phyloP scores from a whole-genome alignment of 2,888 invertebrate species.

The Entomobrya proxima region DNA sequence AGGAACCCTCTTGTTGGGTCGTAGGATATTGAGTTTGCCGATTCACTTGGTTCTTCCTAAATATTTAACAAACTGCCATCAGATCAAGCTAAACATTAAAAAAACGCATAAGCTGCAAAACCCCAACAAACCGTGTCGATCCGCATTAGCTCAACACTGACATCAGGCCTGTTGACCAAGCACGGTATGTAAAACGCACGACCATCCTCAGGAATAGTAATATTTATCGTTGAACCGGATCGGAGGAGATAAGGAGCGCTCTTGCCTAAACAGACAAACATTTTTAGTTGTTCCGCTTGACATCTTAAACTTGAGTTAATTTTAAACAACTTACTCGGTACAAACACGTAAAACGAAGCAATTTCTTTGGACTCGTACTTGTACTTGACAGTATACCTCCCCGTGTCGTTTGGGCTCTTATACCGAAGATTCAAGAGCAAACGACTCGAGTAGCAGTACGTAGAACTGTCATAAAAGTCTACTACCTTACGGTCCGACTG shows the following conservation, averaged over 20 bases:
- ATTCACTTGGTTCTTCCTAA: neutral
- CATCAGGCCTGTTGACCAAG: slow-evolving; percentile 59
- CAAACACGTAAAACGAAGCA: slow-evolving; percentile 67
- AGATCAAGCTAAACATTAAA: neutral
- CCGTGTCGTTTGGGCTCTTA: slow-evolving; percentile 67
- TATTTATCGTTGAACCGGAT: slow-evolving; percentile 58
- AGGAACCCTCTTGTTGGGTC: slow-evolving; percentile 68
- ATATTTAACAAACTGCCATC: no score
- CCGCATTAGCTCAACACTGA: slow-evolving; percentile 36
- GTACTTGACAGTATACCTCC: slow-evolving; percentile 60
- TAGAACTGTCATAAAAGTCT: slow-evolving; percentile 65
- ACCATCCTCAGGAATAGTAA: slow-evolving; percentile 42
- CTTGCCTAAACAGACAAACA: slow-evolving; percentile 28
- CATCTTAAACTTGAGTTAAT: neutral
- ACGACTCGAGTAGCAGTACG: slow-evolving; percentile 67
- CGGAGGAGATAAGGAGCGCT: slow-evolving; percentile 57
- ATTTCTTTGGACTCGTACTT: slow-evolving; percentile 52
- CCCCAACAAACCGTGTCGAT: neutral
- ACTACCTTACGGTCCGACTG: slow-evolving; percentile 64
- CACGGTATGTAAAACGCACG: slow-evolving; percentile 61
- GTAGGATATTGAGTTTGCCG: neutral
- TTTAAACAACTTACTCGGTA: slow-evolving; percentile 67
- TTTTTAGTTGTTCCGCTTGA: neutral
- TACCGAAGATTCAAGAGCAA: slow-evolving; percentile 65
- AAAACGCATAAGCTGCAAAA: neutral